Evolutionary conservation across 2,888 invertebrate species (phyloP), one percentile per base, ranked within the genome.

Genomic region (Andrena camellia): DNA sequence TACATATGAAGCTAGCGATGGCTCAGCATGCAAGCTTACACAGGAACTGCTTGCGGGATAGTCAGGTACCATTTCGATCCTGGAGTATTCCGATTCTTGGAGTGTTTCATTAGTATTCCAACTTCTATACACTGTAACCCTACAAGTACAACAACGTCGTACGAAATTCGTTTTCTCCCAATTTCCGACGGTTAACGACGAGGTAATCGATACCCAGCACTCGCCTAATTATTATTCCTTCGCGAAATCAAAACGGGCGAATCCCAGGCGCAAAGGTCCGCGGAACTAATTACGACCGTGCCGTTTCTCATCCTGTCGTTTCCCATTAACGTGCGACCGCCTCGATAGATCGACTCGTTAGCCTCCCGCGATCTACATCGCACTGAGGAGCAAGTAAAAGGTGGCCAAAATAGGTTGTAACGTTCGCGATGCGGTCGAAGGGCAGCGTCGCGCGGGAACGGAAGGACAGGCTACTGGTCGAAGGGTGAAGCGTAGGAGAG

Each of bases 321-420:
- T 5, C 10, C 31, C 48, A 17, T n/a, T 23, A 35, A 54, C 42
- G 77, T 26, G 23, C 29, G 6, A 23, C 17, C 7, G 63, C 13
- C 35, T n/a, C 63, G 62, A 33, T n/a, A 59, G 35, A 31, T 64
- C 23, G 48, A 20, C 54, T 60, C 60, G 59, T 31, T 20, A 33
- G 42, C 20, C 42, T 57, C 35, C 23, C n/a, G 35, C 79, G 83
- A 81, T 74, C 71, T 77, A 29, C 67, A 50, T 42, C 13, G 67
- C 57, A 67, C 66, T 35, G 20, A 54, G 70, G 68, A 42, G 33
- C 67, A 72, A 75, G 80, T 75, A 80, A 86, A 84, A 86, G 78
- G 70, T 81, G 75, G 81, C 83, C 83, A 79, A 67, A 88, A 75
- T 78, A 77, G 82, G 82, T 86, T 89, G 86, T 83, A 89, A 86